These are phyloP conservation scores for Pomatostomus ruficeps DNA, from an alignment of 2,113 vertebrate genomes.

Conservation along the genomic window DNA sequence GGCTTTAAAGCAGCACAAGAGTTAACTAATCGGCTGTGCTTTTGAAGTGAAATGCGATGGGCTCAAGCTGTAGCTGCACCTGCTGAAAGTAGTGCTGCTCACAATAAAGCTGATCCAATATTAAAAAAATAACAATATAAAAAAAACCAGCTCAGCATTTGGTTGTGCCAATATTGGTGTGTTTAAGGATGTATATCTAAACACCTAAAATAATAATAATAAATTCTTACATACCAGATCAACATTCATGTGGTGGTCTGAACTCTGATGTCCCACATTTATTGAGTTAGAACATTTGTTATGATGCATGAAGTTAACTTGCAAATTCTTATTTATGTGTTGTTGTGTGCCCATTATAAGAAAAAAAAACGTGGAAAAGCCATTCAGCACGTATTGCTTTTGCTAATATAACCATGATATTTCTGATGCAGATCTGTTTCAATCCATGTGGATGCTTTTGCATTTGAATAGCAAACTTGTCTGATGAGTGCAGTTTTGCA, in stretches of 20 bases:
- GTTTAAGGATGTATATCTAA: neutral
- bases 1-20: neutral
- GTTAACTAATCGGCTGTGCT: neutral
- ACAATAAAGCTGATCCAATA: neutral
- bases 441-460: neutral
- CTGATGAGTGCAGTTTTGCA: neutral
- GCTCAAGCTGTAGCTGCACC: neutral
- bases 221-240: neutral
- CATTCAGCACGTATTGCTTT: neutral
- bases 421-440: neutral
- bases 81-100: neutral
- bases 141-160: neutral
- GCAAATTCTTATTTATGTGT: neutral
- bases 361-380: neutral
- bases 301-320: neutral
- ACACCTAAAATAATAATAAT: neutral
- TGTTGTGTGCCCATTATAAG: neutral
- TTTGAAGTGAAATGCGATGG: neutral
- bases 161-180: neutral
- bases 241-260: neutral
- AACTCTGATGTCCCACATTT: neutral
- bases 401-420: neutral
- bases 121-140: too few relatives aligned
- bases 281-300: neutral
- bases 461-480: neutral